Evolutionary conservation across 1,140 invertebrate species (phyloP).

Genomic region (Pseudomyrmex cubaensis): DNA sequence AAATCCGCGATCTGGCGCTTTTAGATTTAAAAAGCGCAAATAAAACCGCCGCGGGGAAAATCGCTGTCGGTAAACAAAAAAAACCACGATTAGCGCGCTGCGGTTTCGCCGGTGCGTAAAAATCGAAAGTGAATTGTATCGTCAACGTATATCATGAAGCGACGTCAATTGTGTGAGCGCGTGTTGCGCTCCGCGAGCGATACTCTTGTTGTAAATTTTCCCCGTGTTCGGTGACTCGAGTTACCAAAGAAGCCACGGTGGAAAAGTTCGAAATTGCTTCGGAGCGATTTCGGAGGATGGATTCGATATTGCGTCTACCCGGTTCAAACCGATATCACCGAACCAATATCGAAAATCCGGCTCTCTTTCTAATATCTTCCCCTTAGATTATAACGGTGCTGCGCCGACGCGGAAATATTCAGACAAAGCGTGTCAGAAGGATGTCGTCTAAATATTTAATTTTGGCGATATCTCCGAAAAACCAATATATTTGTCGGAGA

Average conservation of each 20-base stretch:
- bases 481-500: too few species aligned
- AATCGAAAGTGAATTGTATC: conserved; percentile 21
- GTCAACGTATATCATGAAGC: conserved; percentile 4
- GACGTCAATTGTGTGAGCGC: conserved; percentile 18
- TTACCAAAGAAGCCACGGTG: conserved; percentile 53
- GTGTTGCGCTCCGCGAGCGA: conserved; percentile 23
- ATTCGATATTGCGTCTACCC: conserved; percentile 52
- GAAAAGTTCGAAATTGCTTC: conserved; percentile 58
- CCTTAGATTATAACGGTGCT: conserved; percentile 26
- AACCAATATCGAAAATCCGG: conserved; percentile 30
- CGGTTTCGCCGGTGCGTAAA: conserved; percentile 18
- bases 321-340: conserved; percentile 46
- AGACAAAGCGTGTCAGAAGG: background rate
- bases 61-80: conserved; percentile 50
- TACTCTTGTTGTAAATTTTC: conserved; percentile 53
- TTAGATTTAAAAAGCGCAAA: conserved; percentile 60
- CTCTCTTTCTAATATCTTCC: conserved; percentile 51
- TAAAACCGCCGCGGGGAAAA: conserved; percentile 53
- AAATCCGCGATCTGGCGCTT: conserved; percentile 48
- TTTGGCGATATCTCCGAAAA: background rate
- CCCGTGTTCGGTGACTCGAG: conserved; percentile 24
- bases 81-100: conserved; percentile 46
- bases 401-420: conserved; percentile 5
- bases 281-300: conserved; percentile 47
- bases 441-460: background rate